Evolutionary conservation across 2,888 invertebrate species (phyloP), one percentile per base, ranked within the genome.

Genomic region (Lordiphosa fenestrarum): DNA sequence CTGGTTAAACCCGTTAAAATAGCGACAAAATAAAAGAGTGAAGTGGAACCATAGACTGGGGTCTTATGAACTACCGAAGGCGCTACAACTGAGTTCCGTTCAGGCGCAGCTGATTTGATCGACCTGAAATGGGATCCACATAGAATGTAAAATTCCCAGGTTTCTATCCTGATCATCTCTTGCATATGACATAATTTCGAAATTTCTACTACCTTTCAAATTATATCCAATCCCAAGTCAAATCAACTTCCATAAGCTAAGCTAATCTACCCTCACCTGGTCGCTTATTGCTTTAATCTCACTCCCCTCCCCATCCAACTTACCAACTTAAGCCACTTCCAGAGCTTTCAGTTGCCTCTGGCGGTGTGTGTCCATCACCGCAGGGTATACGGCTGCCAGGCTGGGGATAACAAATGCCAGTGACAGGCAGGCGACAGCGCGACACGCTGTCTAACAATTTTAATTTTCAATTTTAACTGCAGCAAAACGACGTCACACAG

Each of bases 361-460:
- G 41, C 10, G 37, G 41, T 64, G 54, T 64, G 54, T 62, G 64
- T 49, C 54, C 54, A 62, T 63, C 57, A 48, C 54, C 54, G 54
- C 54, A 84, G 77, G 60, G 84, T 60, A 76, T 81, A 35, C 63
- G 78, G 59, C 51, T 54, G 71, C 56, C 30, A 3, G 30, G 30
- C 30, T 25, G 25, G 50, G 52, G 40, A 72, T 59, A 69, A 53
- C 70, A 65, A 76, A 59, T 65, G 77, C 58, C 60, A 48, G 57
- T 68, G 84, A 77, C 84, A 76, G 70, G 73, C 84, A 81, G 70
- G 73, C 84, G 63, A 76, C 77, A 83, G 70, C 77, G 76, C 76
- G 76, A 77, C 76, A 84, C 73, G 81, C 82, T 84, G 77, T 84
- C 77, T 77, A 77, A 77, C 82, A 76, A 84, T 77, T 84, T 77